Base-by-base conservation (phyloP, 2,888 invertebrate genomes). In the Silvanus unidentatus region DNA sequence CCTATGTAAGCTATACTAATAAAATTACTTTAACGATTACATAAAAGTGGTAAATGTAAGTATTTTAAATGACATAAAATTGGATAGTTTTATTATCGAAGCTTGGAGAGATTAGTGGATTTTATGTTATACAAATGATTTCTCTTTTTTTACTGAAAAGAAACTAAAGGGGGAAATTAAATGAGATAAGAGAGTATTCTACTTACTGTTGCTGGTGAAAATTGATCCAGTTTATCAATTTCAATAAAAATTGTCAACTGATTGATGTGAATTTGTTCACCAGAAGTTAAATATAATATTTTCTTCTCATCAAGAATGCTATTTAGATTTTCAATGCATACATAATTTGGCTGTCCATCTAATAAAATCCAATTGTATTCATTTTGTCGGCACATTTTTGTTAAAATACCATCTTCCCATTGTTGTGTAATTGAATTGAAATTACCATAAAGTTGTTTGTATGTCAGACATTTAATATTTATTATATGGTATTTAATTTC, bases 331-430 rank as follows among this genome's bases (percentile, higher is more conserved):
- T 90, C 89, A 53, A 88, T 84, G 89, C 89, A 89, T 4, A 82
- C 80, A 8, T 86, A 82, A 68, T 89, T 88, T n/a, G 90, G 85
- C 0, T 88, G 86, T 1, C 90, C 90, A 67, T 91, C 90, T 68
- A 95, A 91, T 39, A 94, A 80, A 40, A 94, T 79, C 92, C 91
- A 94, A 68, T 91, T 89, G 47, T 81, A 76, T 50, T 82, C 79
- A 72, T 81, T 81, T 59, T 79, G 74, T 62, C 91, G 73, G 71
- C 86, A 86, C 70, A 84, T 81, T n/a, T 79, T 81, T 0, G 88
- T 82, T 36, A 87, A 80, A 34, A 93, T 80, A 6, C 90, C 90
- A 67, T 90, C 90, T 0, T 80, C 81, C 90, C 90, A 90, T 71
- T 91, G 90, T 54, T 88, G 86, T 0, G 89, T 87, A 11, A 46